Evolutionary conservation across 2,797 vertebrate species (phyloP), one percentile per base, ranked within the genome.

Genomic region (Antennarius maculatus): DNA sequence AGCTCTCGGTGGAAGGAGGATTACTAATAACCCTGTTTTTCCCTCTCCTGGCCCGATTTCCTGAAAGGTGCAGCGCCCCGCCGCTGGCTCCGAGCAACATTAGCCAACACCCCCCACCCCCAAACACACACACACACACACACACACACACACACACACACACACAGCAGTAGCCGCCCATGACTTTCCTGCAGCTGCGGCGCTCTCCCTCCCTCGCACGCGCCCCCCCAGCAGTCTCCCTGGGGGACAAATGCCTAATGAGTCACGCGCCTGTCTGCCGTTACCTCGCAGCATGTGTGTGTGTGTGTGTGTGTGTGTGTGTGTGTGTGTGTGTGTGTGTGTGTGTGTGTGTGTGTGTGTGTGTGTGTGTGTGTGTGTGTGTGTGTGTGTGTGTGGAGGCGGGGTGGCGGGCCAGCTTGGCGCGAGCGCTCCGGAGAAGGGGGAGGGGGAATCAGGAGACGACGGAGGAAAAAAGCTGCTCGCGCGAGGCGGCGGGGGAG

Each of bases 211-310:
- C 87, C 88, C 88, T 90, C 81, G 77, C 89, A 85, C 89, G 82
- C 89, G 84, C 87, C 91, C 91, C 91, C 92, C 89, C 88, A 89
- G 88, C 90, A 64, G 82, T 92, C 90, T 93, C 93, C 92, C 92
- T 89, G 80, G 92, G 92, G 91, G 89, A 93, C 87, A 91, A 92
- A 94, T 93, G 92, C 92, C 93, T 94, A 94, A 94, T 94, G 93
- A 94, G 92, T 94, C 94, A 94, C 93, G 91, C 94, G 92, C 92
- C 93, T 93, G 93, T 93, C 92, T 93, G 92, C 91, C 89, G 91
- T 93, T 93, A 92, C 92, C 92, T 92, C 91, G 88, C 84, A 82
- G 88, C 85, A 51, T 90, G 84, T 83, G 74, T 85, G 86, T 82
- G 52, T 54, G 48, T 52, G 53, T 34, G 43, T 23, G 23, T 23